Percentiles rank a stretch among this genome's conserved stretches.
These are phyloP conservation scores for Trogon melanurus DNA, from an alignment of 2,113 vertebrate species.

Conservation along the genomic window DNA sequence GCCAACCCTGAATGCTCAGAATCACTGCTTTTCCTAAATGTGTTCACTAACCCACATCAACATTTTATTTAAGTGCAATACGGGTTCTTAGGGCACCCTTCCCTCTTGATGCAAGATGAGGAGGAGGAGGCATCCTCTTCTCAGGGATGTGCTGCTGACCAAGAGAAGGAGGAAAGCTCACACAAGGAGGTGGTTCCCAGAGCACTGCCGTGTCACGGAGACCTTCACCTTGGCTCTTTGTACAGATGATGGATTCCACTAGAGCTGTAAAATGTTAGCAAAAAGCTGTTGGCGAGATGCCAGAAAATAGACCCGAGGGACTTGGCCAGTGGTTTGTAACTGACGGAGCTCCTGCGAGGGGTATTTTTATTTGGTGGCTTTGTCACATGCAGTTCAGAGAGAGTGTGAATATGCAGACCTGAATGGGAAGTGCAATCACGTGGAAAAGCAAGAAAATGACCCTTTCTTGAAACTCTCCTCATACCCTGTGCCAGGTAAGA, in stretches of 20 bases:
- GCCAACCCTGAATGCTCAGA: neutral
- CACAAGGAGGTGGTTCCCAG: neutral
- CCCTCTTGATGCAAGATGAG: neutral
- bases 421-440: neutral
- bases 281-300: neutral
- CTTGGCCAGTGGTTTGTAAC: neutral
- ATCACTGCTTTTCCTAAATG: neutral
- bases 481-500: neutral
- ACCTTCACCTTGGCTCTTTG: neutral
- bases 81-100: neutral
- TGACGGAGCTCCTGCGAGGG: neutral
- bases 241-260: neutral
- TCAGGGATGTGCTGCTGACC: neutral
- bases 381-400: neutral
- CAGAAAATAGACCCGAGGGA: neutral
- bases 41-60: neutral
- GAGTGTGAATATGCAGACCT: neutral
- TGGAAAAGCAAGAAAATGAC: neutral
- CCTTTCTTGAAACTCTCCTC: neutral
- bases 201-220: fast-evolving
- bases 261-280: neutral
- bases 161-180: neutral
- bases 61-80: neutral
- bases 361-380: neutral
- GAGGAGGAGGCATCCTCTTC: neutral